Conservation (phyloP, 2,113 vertebrate genomes). For the Glaucomys volans region DNA sequence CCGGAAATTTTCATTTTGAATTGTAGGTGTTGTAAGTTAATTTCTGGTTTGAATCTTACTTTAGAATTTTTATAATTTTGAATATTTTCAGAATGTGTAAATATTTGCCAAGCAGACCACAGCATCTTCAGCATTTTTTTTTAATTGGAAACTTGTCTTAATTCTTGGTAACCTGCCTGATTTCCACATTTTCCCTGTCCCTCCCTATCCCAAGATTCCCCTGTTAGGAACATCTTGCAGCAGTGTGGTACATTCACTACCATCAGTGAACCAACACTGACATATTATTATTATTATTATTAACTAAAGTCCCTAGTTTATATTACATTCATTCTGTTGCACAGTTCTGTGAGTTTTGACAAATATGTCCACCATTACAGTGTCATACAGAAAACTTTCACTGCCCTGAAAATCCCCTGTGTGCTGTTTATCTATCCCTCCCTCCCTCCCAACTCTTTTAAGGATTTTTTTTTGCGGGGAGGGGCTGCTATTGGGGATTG, state of each 20-base stretch:
- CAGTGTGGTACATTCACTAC: background rate
- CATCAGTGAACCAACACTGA: background rate
- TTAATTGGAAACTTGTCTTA: constrained; percentile 62
- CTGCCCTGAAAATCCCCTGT: background rate
- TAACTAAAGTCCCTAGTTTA: background rate
- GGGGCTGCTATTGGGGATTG: no score
- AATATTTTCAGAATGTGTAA: constrained; percentile 76
- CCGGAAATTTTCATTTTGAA: background rate
- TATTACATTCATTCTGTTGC: background rate
- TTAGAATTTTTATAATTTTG: constrained; percentile 65
- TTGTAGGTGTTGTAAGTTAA: constrained; percentile 57
- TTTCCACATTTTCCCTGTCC: background rate
- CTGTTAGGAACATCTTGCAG: background rate
- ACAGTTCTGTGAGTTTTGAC: background rate
- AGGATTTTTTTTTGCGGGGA: no score
- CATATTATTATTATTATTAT: background rate
- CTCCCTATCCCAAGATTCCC: background rate
- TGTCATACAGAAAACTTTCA: background rate
- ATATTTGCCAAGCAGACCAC: constrained; percentile 65
- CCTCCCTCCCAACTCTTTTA: background rate
- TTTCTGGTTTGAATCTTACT: constrained; percentile 64
- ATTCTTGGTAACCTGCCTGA: constrained; percentile 46
- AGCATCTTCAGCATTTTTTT: constrained; percentile 63
- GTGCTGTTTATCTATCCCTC: background rate
- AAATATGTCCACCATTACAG: background rate